Base-by-base conservation (phyloP, 2,113 vertebrate genomes). In the Boulengeromyrus knoepffleri region DNA sequence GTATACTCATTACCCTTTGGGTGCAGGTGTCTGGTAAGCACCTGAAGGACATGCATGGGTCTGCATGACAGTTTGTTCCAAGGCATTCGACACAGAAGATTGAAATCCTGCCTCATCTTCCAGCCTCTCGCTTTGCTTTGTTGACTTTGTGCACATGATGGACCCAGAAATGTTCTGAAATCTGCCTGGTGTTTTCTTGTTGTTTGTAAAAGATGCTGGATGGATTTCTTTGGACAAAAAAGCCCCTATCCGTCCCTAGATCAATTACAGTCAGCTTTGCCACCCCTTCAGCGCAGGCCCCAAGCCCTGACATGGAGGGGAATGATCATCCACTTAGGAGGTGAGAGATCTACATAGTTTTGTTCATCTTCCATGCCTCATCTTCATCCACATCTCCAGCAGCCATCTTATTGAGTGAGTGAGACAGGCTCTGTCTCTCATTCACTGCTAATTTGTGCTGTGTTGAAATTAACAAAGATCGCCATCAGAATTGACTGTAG, bases 281-380 rank as follows among this genome's bases (percentile, higher is more conserved):
- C 19, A 13, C 46, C 47, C 31, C 39, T 84, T 56, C 80, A 13
- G 50, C 70, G 50, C 89, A 88, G 87, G 91, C 89, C 87, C 89
- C 91, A 88, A 85, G 90, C 88, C 53, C 91, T 70, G 89, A 89
- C 83, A 96, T 96, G 95, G 95, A 95, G 36, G 90, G 89, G 86
- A 91, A 94, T 89, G 94, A 95, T 90, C 94, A 95, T 53, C 95
- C 95, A 2, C 92, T 96, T 5, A 94, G 94, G 92, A 95, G 93
- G 95, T 96, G 92, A 92, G 80, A 86, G 50, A 5, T 84, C 85
- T 86, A 85, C 58, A 9, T 58, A 74, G 85, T 31, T 90, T 15
- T 53, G 49, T 27, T 27, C 39, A 31, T 4, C 46, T 46, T 2
- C 47, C n/a, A 21, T 21, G 10, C 74, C n/a, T 19, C 47, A 19